Evolutionary conservation across 2,888 invertebrate species (phyloP), one percentile per base, ranked within the genome.

Genomic region (Dicroscelio sp.): DNA sequence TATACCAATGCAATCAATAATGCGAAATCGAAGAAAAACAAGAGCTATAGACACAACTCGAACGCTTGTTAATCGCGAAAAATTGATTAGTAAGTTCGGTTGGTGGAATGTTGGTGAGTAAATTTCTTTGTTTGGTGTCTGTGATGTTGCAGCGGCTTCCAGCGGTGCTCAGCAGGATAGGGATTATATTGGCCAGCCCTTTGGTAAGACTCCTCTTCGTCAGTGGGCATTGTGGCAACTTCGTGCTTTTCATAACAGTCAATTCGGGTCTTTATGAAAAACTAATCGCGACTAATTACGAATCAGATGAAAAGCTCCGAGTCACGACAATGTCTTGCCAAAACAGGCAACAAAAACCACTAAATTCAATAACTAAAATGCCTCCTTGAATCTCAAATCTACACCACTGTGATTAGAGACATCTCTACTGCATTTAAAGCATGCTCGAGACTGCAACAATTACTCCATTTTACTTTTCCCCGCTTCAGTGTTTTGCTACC

Each of bases 171-270:
- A 98, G 98, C 98, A 98, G 99, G 98, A 98, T 99, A 98, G 99
- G 99, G 98, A 98, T 99, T 97, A 98, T 99, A 98, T 98, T 99
- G 98, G 98, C 98, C 98, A 98, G 98, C 98, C 98, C 99, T 97
- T 98, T 99, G 98, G 98, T 99, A 99, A 99, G 99, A 97, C 94
- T 95, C 95, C 96, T 95, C 94, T 95, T 95, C 94, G 94, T 94
- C 95, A 88, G 91, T 94, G 94, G 94, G 91, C 93, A 92, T 94
- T 92, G 94, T 94, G 92, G 92, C 83, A 93, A 95, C 94, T 94
- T 94, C 67, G 92, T 86, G 90, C 94, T 95, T 94, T 88, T 89
- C 88, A 35, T 31, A 17, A 12, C 14, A 30, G 1, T 35, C 35
- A 31, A 31, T 31, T 58, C 17, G 48, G 55, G 6, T 71, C 43